phyloP scores from a whole-genome alignment of 37 sponge, comb jelly and placozoan species.

The Halisarca cf. caerulea region DNA sequence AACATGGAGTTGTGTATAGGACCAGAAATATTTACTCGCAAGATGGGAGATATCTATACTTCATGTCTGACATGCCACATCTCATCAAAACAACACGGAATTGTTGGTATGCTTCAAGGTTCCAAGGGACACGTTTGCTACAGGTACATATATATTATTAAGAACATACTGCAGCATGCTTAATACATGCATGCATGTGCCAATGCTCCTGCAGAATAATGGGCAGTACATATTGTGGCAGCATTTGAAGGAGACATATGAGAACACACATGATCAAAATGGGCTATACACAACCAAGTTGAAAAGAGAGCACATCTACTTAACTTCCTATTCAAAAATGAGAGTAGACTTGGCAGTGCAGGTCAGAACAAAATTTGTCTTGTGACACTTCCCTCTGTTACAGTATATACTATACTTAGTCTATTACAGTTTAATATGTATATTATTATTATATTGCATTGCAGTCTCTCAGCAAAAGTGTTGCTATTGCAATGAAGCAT shows the following conservation, averaged over 20 bases:
- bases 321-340: neutral
- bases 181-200: too few relatives aligned
- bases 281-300: neutral
- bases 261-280: neutral
- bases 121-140: neutral
- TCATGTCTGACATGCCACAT: constrained; percentile 14
- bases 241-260: neutral
- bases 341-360: constrained; percentile 11
- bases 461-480: neutral
- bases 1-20: constrained; percentile 1
- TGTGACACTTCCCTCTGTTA: too few relatives aligned
- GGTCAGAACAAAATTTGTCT: too few relatives aligned
- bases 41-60: neutral
- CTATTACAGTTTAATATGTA: too few relatives aligned
- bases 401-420: neutral
- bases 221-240: neutral
- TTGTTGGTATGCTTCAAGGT: neutral
- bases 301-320: neutral
- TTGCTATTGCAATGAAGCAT: neutral
- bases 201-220: constrained; percentile 5
- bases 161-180: too few relatives aligned
- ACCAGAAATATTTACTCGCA: neutral
- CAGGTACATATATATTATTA: neutral
- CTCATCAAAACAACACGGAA: neutral
- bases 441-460: neutral